Conservation (phyloP, 2,888 invertebrate genomes). For the Lasioglossum oenotherae region DNA sequence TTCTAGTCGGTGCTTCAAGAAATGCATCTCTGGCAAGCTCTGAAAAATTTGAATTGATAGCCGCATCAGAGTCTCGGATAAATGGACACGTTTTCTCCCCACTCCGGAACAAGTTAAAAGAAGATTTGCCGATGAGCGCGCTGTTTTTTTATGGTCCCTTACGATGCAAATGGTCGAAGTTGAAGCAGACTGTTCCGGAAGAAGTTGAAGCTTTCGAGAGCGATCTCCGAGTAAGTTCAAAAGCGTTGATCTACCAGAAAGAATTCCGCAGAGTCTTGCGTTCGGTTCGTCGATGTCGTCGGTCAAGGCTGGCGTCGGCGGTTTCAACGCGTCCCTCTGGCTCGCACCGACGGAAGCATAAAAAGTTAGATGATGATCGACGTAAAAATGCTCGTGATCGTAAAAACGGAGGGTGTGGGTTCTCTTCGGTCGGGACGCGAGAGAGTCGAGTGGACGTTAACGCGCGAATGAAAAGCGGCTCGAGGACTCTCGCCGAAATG, state of each 20-base stretch:
- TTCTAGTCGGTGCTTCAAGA: neutral
- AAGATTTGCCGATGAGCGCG: neutral
- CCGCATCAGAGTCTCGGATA: neutral
- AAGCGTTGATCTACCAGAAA: neutral
- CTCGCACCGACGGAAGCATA: neutral
- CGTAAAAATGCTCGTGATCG: constrained; percentile 8
- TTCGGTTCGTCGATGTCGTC: neutral
- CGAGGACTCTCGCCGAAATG: constrained; percentile 13
- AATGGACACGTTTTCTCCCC: neutral
- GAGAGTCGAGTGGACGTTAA: neutral
- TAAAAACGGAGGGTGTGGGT: neutral
- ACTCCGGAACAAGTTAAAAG: neutral
- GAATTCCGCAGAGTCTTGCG: neutral
- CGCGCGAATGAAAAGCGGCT: neutral
- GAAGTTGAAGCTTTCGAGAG: neutral
- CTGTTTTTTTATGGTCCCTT: neutral
- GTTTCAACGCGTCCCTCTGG: neutral
- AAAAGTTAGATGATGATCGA: constrained; percentile 16
- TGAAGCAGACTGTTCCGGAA: neutral
- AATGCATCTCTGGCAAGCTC: neutral
- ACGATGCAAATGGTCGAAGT: neutral
- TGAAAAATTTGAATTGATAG: neutral
- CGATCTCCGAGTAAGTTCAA: neutral
- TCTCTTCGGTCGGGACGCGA: neutral
- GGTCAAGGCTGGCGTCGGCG: neutral